phyloP scores from a whole-genome alignment of 2,888 invertebrate species.

The Portevinia maculata region DNA sequence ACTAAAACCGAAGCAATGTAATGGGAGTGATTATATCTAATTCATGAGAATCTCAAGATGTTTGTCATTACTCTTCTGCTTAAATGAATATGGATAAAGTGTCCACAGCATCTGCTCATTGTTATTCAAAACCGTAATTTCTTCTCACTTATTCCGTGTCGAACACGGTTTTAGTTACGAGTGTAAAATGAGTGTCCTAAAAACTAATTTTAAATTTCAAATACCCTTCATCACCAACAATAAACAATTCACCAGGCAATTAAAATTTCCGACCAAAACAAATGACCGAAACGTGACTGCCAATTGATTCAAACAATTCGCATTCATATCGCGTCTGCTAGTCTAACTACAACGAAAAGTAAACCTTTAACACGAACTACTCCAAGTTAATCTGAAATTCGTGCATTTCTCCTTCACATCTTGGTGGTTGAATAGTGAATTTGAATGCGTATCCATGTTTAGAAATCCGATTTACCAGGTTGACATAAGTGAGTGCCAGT shows the following conservation, averaged over 20 bases:
- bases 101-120: too few species aligned
- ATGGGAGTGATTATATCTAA: too few species aligned
- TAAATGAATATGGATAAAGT: too few species aligned
- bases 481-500: background rate
- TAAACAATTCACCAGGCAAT: conserved; percentile 56
- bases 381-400: conserved; percentile 50
- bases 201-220: background rate
- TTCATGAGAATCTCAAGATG: too few species aligned
- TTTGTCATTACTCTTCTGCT: too few species aligned
- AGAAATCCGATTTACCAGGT: conserved; percentile 5
- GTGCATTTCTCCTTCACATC: conserved; percentile 45
- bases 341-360: background rate
- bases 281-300: conserved; percentile 62
- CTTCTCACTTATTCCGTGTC: background rate
- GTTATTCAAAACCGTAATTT: too few species aligned
- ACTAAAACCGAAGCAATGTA: too few species aligned
- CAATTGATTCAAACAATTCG: conserved; percentile 23
- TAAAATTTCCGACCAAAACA: conserved; percentile 45
- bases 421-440: conserved; percentile 20
- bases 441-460: conserved; percentile 17
- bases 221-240: conserved; percentile 54
- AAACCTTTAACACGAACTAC: conserved; percentile 36
- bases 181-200: background rate
- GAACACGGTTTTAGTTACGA: background rate
- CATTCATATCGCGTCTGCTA: background rate